Base-by-base conservation (phyloP, 2,888 invertebrate genomes). In the Drosophila borborema region DNA sequence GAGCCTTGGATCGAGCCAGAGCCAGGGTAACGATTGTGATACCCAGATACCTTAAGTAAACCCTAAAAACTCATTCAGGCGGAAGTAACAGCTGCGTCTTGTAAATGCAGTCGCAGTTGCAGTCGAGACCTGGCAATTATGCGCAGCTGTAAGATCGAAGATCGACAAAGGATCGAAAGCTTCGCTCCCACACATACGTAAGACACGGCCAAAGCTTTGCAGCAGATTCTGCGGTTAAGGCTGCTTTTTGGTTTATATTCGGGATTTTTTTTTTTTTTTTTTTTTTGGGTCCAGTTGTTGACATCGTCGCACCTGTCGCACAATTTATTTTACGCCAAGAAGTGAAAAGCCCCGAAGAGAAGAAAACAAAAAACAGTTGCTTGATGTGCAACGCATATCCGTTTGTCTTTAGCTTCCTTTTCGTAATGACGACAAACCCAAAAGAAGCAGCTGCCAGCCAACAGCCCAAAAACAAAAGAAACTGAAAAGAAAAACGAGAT, bases 381-480 rank as follows among this genome's bases (percentile, higher is more conserved):
- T 86, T 86, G 86, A 86, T 86, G 86, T 77, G 86, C 81, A 72
- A 72, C 81, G 88, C 81, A 86, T 86, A 86, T 87, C 85, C 85
- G 87, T 86, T 85, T 87, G 85, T 87, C 85, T 87, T 85, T 85
- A 87, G 85, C 85, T 85, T 85, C 85, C 85, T 85, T 82, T 84
- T 85, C 74, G 85, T 87, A 86, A 85, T 82, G 86, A 85, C 84
- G 85, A 81, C 82, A 81, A 73, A 79, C 69, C 68, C 68, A 72
- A 78, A 77, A 86, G 84, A 73, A 81, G 86, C 86, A 86, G 86
- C 86, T 86, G 88, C 86, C 83, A 72, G 23, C 80, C 73, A 68
- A 18, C 68, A 69, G 69, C 53, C 71, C 48, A 64, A 81, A 72
- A 28, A 28, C 28, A 70, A 70, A 66, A 59, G 16, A 20, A 56